A percentile compares a stretch with the other conserved stretches of the same genome.
phyloP scores from a whole-genome alignment of 2,113 vertebrate species.

The Cavia aperea region DNA sequence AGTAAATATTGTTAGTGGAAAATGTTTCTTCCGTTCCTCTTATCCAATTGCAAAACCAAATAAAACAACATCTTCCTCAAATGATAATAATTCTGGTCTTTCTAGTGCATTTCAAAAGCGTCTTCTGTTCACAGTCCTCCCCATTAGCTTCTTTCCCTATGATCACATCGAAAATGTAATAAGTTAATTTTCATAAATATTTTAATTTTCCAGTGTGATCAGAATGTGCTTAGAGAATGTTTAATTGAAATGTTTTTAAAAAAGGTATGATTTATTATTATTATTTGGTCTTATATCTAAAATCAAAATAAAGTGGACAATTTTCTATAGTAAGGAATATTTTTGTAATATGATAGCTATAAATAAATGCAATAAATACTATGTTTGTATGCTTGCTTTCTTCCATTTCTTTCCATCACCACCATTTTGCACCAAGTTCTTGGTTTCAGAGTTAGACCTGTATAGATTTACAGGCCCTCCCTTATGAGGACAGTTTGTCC shows the following conservation, averaged over 20 bases:
- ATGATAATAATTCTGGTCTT: not conserved
- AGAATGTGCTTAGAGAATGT: not conserved
- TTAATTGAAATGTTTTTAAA: not conserved
- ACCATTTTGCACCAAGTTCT: not conserved
- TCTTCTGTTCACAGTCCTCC: not conserved
- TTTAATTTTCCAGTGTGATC: conserved; percentile 16
- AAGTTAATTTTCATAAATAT: not conserved
- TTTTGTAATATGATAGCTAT: not conserved
- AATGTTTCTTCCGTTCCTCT: not conserved
- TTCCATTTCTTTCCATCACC: not conserved
- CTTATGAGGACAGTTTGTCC: not conserved
- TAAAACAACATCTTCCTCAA: not conserved
- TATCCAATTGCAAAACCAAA: not conserved
- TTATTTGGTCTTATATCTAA: not conserved
- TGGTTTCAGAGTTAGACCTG: not conserved
- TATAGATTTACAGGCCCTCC: too few relatives aligned
- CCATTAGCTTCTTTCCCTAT: not conserved
- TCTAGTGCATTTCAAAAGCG: not conserved
- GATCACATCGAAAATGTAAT: not conserved
- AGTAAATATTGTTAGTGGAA: not conserved
- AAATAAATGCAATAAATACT: not conserved
- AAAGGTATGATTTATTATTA: not conserved
- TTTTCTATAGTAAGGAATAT: not conserved
- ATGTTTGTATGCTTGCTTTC: not conserved
- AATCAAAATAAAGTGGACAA: not conserved